Evolutionary conservation across 2,888 invertebrate species (phyloP).

Genomic region (Agrochola litura): DNA sequence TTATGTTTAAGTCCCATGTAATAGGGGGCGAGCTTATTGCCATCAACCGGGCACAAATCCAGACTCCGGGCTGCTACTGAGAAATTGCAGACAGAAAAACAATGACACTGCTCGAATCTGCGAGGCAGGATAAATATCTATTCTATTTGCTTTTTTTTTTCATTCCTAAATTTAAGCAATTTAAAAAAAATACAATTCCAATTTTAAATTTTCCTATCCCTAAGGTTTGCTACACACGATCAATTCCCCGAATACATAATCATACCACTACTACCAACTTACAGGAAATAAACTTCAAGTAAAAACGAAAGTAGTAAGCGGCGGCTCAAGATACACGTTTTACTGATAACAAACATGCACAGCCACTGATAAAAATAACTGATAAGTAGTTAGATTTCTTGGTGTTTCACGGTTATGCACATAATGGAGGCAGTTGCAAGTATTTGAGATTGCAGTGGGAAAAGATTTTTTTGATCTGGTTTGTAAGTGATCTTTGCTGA

Average conservation of each 20-base stretch:
- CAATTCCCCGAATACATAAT: slow-evolving; percentile 17
- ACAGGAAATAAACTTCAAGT: slow-evolving; percentile 49
- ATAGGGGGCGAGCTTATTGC: too few relatives aligned
- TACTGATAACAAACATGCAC: slow-evolving; percentile 59
- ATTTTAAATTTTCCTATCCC: not conserved
- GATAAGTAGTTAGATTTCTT: slow-evolving; percentile 49
- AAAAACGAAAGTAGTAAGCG: slow-evolving; percentile 57
- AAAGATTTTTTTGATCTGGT: not conserved
- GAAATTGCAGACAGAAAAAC: too few relatives aligned
- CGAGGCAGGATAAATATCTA: too few relatives aligned
- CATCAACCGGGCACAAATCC: too few relatives aligned
- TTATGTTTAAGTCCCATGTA: too few relatives aligned
- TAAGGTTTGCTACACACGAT: slow-evolving; percentile 1
- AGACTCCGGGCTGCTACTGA: too few relatives aligned
- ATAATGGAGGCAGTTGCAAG: not conserved
- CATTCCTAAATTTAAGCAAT: not conserved
- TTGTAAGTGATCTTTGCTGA: not conserved
- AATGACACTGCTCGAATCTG: too few relatives aligned
- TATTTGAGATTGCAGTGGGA: slow-evolving; percentile 23
- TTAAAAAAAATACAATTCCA: not conserved
- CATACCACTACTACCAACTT: slow-evolving; percentile 38
- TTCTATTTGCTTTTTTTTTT: too few relatives aligned
- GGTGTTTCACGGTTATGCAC: slow-evolving; percentile 36
- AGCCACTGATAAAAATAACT: slow-evolving; percentile 51
- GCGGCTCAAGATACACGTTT: slow-evolving; percentile 44